Base-by-base conservation (phyloP, 2,113 vertebrate genomes). In the Pachyramphus minor region DNA sequence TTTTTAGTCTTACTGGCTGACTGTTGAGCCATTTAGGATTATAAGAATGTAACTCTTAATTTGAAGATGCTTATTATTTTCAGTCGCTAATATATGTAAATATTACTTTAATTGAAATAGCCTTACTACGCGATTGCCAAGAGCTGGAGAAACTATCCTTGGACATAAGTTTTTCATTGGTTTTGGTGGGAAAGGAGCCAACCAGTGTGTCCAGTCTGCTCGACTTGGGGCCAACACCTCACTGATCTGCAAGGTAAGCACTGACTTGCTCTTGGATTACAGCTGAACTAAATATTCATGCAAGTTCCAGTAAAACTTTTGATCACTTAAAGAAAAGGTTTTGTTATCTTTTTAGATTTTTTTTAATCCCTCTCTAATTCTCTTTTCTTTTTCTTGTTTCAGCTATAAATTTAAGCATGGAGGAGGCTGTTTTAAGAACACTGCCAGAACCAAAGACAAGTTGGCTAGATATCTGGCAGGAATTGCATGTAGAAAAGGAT, bases 121-220 rank as follows among this genome's bases (percentile, higher is more conserved):
- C 95, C 98, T 99, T 96, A 98, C 99, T 31, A 97, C 98, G 2
- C 98, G 98, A 77, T 97, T 99, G 93, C 99, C 99, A 67, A 99
- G 98, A 98, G 98, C 98, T 45, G 99, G 99, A 94, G 99, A 99
- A 98, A 99, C 99, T 79, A 98, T 99, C 97, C 99, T 99, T 27
- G 99, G 99, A 84, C 98, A 98, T 90, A 99, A 98, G 95, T 99
- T 99, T 98, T 99, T 99, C 81, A 98, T 99, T 84, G 99, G 99
- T 81, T 99, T 99, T 93, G 99, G 99, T 84, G 99, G 99, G 72
- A 99, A 99, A 98, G 99, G 99, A 89, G 99, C 99, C 96, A 99
- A 99, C 97, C 99, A 99, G 66, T 99, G 99, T 92, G 97, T 99
- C 84, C 99, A 99, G 95, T 99, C 99, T 75, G 98, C 99, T 80